Percentiles rank a stretch among this genome's conserved stretches.
These are phyloP conservation scores for Oophaga sylvatica DNA, from an alignment of 2,797 vertebrate genomes.

Conservation along the genomic window DNA sequence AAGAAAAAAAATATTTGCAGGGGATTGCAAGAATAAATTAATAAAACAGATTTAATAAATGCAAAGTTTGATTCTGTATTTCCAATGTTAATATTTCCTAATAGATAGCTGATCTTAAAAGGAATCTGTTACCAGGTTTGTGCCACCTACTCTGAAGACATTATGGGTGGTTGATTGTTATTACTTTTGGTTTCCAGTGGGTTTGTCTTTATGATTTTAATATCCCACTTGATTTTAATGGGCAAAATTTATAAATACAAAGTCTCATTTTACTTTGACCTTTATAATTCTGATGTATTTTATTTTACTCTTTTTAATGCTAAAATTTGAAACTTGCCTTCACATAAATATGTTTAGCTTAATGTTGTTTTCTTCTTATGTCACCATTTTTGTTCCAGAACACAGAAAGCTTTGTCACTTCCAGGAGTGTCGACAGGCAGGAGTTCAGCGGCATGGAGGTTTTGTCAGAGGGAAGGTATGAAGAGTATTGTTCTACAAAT, in stretches of 20 bases:
- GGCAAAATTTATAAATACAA: background rate
- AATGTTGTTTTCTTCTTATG: background rate
- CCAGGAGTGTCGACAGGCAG: conserved; percentile 68
- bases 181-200: background rate
- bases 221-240: background rate
- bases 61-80: no score
- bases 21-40: no score
- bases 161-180: background rate
- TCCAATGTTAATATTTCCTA: no score
- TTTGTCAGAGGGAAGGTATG: conserved; percentile 77
- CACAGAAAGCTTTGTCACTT: conserved; percentile 73
- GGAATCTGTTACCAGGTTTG: no score
- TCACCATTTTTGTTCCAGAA: conserved; percentile 71
- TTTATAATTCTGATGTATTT: background rate
- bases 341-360: background rate
- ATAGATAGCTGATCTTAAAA: no score
- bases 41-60: no score
- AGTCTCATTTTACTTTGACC: background rate
- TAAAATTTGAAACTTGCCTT: background rate
- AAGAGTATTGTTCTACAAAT: background rate
- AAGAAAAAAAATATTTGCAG: no score
- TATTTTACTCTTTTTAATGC: background rate
- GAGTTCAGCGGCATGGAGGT: conserved; percentile 74
- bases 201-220: no score
- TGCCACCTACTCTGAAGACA: no score